A percentile compares a stretch with the other conserved stretches of the same genome.
Evolutionary conservation across 2,888 invertebrate genomes (phyloP).

Genomic region (Ophion slaviceki): DNA sequence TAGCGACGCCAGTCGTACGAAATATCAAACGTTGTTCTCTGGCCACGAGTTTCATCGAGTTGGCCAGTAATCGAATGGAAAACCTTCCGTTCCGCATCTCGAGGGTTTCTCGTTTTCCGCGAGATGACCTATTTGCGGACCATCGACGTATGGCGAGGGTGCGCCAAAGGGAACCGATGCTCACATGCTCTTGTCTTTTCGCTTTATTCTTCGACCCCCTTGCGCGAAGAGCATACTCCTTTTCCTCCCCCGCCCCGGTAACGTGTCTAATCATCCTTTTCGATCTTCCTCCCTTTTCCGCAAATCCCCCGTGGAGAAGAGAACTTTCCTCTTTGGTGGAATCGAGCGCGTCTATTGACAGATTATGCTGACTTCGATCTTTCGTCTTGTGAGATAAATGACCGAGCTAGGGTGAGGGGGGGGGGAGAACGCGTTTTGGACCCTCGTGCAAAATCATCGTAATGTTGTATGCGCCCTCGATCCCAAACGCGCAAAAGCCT

Average conservation of each 20-base stretch:
- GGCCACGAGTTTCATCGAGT: neutral
- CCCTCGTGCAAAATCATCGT: neutral
- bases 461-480: neutral
- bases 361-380: neutral
- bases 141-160: neutral
- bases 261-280: conserved; percentile 34
- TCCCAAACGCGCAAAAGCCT: neutral
- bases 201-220: conserved; percentile 1
- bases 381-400: conserved; percentile 28
- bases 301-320: neutral
- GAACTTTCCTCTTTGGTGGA: conserved; percentile 4
- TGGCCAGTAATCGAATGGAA: neutral
- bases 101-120: conserved; percentile 1
- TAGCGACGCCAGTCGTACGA: neutral
- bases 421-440: neutral
- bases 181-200: neutral
- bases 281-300: conserved; percentile 5
- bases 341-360: neutral
- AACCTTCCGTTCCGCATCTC: neutral
- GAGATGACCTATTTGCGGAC: conserved; percentile 1
- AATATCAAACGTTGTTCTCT: neutral
- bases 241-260: neutral
- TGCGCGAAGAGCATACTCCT: neutral
- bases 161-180: neutral
- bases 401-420: neutral